Evolutionary conservation across 2,797 vertebrate species (phyloP).

Genomic region (Pseudochaenichthys georgianus): DNA sequence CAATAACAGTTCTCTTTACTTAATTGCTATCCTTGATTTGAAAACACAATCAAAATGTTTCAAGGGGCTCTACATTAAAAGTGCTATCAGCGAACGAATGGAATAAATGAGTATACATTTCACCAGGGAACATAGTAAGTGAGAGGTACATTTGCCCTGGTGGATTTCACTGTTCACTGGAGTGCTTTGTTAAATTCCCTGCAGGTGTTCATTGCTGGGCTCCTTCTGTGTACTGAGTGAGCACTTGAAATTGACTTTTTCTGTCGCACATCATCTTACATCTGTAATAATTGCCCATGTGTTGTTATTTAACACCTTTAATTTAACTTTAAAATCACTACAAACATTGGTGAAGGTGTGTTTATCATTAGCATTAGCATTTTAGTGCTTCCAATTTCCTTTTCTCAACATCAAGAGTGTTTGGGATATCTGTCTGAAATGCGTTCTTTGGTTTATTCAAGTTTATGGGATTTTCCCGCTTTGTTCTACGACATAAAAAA

Average conservation of each 20-base stretch:
- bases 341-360: too few relatives aligned
- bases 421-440: too few relatives aligned
- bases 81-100: conserved; percentile 27
- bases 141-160: conserved; percentile 2
- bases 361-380: too few relatives aligned
- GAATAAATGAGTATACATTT: conserved; percentile 33
- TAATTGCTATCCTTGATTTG: conserved; percentile 35
- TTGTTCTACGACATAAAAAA: too few relatives aligned
- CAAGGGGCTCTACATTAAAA: conserved; percentile 28
- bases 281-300: background rate
- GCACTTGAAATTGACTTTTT: conserved; percentile 8
- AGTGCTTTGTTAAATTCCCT: conserved; percentile 4
- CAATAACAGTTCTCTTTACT: conserved; percentile 13
- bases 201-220: conserved; percentile 9
- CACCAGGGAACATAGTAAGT: conserved; percentile 31
- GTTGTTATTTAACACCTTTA: background rate
- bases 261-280: background rate
- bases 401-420: too few relatives aligned
- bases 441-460: too few relatives aligned
- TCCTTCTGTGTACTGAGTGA: conserved; percentile 15
- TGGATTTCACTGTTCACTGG: conserved; percentile 42
- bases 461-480: too few relatives aligned
- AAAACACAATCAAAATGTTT: conserved; percentile 41
- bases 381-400: too few relatives aligned
- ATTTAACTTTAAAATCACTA: background rate